Base-by-base conservation (phyloP, 2,888 invertebrate species). In the Trisateles emortualis region DNA sequence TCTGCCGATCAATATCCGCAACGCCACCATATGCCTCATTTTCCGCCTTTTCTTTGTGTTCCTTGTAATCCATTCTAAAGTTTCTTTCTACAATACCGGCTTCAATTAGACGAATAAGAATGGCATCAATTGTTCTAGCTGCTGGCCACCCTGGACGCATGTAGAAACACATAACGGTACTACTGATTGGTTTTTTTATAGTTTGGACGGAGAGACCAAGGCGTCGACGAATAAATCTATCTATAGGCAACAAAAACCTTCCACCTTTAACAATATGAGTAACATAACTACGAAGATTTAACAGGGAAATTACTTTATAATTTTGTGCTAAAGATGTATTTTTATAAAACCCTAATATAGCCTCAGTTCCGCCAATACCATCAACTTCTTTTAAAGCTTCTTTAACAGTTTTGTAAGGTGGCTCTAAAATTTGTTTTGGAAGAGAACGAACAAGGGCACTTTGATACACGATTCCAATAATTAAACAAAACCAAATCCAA, bases 401-500 rank as follows among this genome's bases (percentile, higher is more conserved):
- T 35, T 76, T 66, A 4, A 84, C 30, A 0, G 75, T 68, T 1
- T 49, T 50, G 9, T 84, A 64, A 3, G 72, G 81, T 3, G 76
- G 72, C 56, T 88, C 88, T 17, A 84, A 59, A 29, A 76, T 61
- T 29, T 59, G 54, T 6, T 61, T 78, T 17, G 81, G 82, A 46
- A 89, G 61, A 6, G 74, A 76, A 2, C 83, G 56, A 0, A 87
- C 74, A 0, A 89, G 72, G 14, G 79, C 76, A 3, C 84, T 81
- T 68, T 85, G 84, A 53, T 86, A 87, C 19, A 66, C 78, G n/a
- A 84, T 81, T 14, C 86, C 80, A n/a, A 85, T 64, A 14, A 89
- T 58, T 14, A 86, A 69, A 49, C 83, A 83, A 60, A 78, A 86
- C 86, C 86, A 87, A 59, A 89, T 71, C 88, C 88, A 89, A 11